phyloP scores from a whole-genome alignment of 2,888 invertebrate genomes.

The Vesta saturnalis region DNA sequence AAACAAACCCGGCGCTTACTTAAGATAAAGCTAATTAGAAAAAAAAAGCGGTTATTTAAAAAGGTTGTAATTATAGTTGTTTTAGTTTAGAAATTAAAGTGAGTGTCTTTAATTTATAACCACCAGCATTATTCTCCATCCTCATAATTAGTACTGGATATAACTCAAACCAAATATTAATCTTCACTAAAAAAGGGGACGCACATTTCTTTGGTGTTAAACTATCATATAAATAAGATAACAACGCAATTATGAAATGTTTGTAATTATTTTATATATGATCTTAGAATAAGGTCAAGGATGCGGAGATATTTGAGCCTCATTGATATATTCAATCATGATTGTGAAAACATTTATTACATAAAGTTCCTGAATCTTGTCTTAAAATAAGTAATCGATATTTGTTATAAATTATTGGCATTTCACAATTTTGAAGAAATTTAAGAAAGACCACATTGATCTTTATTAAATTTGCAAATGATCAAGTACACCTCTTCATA shows the following conservation, averaged over 20 bases:
- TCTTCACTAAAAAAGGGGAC: background rate
- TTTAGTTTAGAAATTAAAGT: slow-evolving; percentile 23
- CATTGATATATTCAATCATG: background rate
- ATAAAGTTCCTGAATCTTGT: background rate
- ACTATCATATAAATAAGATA: background rate
- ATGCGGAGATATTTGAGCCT: background rate
- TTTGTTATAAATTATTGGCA: background rate
- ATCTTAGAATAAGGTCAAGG: background rate
- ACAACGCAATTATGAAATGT: background rate
- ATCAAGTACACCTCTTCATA: background rate
- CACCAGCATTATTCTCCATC: background rate
- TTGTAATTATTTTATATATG: no score
- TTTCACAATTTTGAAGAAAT: background rate
- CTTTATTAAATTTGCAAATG: background rate
- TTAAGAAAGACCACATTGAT: background rate
- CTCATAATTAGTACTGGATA: background rate
- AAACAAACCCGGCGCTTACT: background rate
- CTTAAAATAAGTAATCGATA: background rate
- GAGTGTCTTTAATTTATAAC: slow-evolving; percentile 21
- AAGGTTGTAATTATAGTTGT: slow-evolving; percentile 24
- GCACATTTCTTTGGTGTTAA: background rate
- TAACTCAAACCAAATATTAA: background rate
- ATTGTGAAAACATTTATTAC: background rate
- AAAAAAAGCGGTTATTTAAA: slow-evolving; percentile 17
- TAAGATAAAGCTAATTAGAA: slow-evolving; percentile 26